Evolutionary conservation across 2,113 vertebrate genomes (phyloP).

Genomic region (Himantopus leucocephalus): DNA sequence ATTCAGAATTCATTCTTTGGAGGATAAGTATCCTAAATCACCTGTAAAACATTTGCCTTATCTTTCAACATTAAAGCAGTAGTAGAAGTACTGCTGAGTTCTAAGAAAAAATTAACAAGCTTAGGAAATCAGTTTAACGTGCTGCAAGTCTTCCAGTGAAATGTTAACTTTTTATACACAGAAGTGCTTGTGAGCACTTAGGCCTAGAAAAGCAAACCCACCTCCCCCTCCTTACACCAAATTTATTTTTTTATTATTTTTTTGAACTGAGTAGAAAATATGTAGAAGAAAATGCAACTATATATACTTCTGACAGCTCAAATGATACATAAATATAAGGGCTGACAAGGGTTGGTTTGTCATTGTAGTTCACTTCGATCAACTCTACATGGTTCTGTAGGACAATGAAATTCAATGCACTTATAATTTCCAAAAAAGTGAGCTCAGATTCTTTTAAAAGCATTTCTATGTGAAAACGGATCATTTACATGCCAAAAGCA

Average conservation of each 20-base stretch:
- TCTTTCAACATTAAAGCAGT: constrained; percentile 51
- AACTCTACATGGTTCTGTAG: constrained; percentile 83
- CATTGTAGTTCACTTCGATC: constrained; percentile 80
- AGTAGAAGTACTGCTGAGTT: constrained; percentile 43
- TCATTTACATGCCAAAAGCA: constrained; percentile 90
- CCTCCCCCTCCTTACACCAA: constrained; percentile 47
- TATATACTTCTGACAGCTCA: constrained; percentile 81
- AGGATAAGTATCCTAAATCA: constrained; percentile 63
- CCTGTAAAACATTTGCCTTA: constrained; percentile 58
- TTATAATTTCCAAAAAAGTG: constrained; percentile 83
- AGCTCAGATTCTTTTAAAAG: constrained; percentile 82
- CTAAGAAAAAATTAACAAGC: constrained; percentile 60
- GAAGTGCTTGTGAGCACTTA: constrained; percentile 63
- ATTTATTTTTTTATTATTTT: constrained; percentile 9
- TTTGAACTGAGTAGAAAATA: constrained; percentile 71
- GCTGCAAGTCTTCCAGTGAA: constrained; percentile 56
- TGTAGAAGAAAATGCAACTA: constrained; percentile 77
- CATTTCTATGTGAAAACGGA: constrained; percentile 87
- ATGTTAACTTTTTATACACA: constrained; percentile 65
- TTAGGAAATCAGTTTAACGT: constrained; percentile 61
- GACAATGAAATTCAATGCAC: constrained; percentile 86
- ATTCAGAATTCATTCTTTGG: constrained; percentile 54
- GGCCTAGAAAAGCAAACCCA: constrained; percentile 40
- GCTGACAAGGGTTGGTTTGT: constrained; percentile 81
- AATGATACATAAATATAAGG: constrained; percentile 83